These are phyloP conservation scores for Pampusana beccarii DNA, from an alignment of 2,113 vertebrate species.

Conservation along the genomic window DNA sequence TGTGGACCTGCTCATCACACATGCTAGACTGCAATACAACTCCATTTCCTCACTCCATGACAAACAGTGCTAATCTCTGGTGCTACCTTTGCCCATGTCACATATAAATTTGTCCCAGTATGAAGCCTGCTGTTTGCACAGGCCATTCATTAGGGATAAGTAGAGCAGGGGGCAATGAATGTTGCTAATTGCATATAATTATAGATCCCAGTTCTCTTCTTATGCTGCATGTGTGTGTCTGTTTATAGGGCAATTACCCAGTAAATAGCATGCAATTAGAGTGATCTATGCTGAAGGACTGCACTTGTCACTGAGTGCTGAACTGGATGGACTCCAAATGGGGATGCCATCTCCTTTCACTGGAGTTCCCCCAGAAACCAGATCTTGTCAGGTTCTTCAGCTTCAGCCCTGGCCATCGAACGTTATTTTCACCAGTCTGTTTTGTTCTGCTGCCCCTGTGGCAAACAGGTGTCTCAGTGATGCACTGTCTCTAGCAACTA, in stretches of 20 bases:
- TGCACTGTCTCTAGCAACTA: neutral
- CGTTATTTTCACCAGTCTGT: neutral
- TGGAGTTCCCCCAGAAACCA: neutral
- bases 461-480: neutral
- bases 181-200: slow-evolving; percentile 63
- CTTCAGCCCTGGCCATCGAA: neutral
- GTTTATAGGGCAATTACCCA: slow-evolving; percentile 68
- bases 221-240: slow-evolving; percentile 55
- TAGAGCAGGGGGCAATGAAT: slow-evolving; percentile 62
- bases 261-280: slow-evolving; percentile 63
- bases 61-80: neutral
- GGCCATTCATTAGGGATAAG: slow-evolving; percentile 64
- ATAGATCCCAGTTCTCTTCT: slow-evolving; percentile 48
- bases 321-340: slow-evolving; percentile 17
- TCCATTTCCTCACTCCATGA: neutral
- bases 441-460: neutral
- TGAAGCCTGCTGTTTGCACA: slow-evolving; percentile 44
- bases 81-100: neutral
- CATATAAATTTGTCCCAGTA: neutral
- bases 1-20: neutral
- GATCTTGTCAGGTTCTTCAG: neutral
- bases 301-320: slow-evolving; percentile 1
- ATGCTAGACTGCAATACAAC: neutral
- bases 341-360: neutral
- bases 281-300: slow-evolving; percentile 22